Percentiles rank a stretch among this genome's conserved stretches.
These are phyloP conservation scores for Apus apus DNA, from an alignment of 2,113 vertebrate genomes.

Conservation along the genomic window DNA sequence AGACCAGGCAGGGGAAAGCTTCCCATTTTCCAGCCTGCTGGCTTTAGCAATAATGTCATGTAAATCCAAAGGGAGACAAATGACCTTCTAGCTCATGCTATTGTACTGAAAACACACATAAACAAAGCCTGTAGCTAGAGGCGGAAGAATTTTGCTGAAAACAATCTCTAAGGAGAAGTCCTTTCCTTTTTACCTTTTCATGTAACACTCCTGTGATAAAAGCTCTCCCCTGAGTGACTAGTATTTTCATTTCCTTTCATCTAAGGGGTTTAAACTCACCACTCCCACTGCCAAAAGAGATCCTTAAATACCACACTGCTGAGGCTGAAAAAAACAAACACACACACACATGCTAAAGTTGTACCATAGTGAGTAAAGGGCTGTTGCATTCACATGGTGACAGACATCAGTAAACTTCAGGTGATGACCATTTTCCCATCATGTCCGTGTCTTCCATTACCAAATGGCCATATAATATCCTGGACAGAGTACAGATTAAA, in stretches of 20 bases:
- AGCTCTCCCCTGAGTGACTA: background rate
- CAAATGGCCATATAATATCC: background rate
- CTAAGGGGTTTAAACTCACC: background rate
- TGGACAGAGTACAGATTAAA: background rate
- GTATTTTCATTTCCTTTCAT: background rate
- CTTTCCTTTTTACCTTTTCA: background rate
- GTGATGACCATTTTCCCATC: background rate
- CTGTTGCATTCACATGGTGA: background rate
- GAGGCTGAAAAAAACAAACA: background rate
- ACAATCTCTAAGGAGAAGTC: background rate
- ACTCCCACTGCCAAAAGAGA: background rate
- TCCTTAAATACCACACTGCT: background rate
- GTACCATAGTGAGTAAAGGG: background rate
- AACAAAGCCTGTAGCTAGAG: conserved; percentile 50
- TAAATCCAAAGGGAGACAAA: conserved; percentile 52
- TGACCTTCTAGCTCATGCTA: conserved; percentile 56
- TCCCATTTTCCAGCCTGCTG: conserved; percentile 58
- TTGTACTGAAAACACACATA: conserved; percentile 46
- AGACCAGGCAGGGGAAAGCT: background rate
- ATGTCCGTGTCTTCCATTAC: background rate
- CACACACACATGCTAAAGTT: no score
- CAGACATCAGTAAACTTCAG: background rate
- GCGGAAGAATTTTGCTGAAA: background rate
- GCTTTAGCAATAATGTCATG: conserved; percentile 43
- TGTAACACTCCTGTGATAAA: background rate